Percentiles rank a stretch among this genome's conserved stretches.
Evolutionary conservation across 2,888 invertebrate genomes (phyloP).

Genomic region (Ferdinandea cuprea): DNA sequence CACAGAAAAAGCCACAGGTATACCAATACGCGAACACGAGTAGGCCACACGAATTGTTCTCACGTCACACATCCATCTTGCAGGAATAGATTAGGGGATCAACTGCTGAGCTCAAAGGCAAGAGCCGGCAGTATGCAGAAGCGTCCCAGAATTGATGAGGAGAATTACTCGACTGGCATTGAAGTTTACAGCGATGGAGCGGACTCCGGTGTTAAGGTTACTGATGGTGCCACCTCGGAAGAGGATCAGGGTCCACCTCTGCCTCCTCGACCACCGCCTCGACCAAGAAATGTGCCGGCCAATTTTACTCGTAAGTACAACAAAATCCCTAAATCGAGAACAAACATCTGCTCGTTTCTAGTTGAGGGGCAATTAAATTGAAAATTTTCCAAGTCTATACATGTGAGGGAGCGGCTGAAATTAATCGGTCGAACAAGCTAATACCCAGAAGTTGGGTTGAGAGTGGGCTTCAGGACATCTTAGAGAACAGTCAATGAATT

Average conservation of each 20-base stretch:
- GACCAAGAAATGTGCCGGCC: conserved; percentile 74
- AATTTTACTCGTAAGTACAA: conserved; percentile 75
- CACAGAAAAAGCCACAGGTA: conserved; percentile 74
- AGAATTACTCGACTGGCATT: conserved; percentile 77
- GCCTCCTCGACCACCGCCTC: conserved; percentile 82
- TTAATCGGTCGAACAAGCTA: conserved; percentile 10
- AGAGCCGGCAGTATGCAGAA: conserved; percentile 64
- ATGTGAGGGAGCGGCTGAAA: conserved; percentile 3
- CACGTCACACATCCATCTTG: conserved; percentile 71
- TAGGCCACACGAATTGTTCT: conserved; percentile 66
- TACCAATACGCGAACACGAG: conserved; percentile 56
- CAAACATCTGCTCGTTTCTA: conserved; percentile 36
- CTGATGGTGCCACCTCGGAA: conserved; percentile 77
- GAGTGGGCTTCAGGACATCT: not conserved
- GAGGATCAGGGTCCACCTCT: conserved; percentile 82
- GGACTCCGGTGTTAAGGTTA: conserved; percentile 78
- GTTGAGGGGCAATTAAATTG: conserved; percentile 64
- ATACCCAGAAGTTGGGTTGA: not conserved
- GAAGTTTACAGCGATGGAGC: conserved; percentile 80
- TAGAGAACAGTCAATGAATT: conserved; percentile 40
- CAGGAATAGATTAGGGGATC: conserved; percentile 75
- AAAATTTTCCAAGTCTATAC: conserved; percentile 42
- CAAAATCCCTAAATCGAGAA: conserved; percentile 35
- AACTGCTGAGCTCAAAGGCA: conserved; percentile 66
- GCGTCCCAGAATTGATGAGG: conserved; percentile 75